phyloP scores from a whole-genome alignment of 2,888 invertebrate species.

The Idaea dimidiata region DNA sequence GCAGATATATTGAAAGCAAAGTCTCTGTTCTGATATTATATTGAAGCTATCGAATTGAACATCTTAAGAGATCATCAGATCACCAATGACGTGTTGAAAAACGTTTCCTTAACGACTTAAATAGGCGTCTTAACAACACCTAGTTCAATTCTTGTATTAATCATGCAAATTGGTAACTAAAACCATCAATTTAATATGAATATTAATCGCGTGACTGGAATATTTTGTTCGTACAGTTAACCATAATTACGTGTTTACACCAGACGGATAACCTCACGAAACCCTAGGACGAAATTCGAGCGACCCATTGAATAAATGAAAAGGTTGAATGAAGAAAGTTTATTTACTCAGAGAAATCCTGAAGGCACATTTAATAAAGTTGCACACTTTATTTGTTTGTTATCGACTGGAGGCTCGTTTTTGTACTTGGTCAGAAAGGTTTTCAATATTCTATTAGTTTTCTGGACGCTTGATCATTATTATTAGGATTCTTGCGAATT shows the following conservation, averaged over 20 bases:
- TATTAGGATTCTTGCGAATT: too few species aligned
- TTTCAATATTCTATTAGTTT: too few species aligned
- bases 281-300: background rate
- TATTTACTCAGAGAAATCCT: background rate
- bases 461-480: too few species aligned
- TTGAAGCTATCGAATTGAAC: too few species aligned
- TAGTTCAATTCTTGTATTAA: background rate
- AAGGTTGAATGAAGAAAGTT: background rate
- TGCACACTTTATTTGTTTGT: background rate
- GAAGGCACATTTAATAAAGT: conserved; percentile 1
- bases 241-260: background rate
- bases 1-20: too few species aligned
- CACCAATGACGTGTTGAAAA: background rate
- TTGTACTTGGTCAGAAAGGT: background rate
- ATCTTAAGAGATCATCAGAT: too few species aligned
- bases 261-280: conserved; percentile 1
- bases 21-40: too few species aligned
- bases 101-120: background rate
- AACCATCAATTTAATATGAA: background rate
- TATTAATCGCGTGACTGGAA: background rate
- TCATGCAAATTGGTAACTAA: background rate
- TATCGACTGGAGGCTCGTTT: background rate
- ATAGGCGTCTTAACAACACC: background rate
- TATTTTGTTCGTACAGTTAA: background rate
- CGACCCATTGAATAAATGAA: background rate